These are phyloP conservation scores for Cataglyphis albicans DNA, from an alignment of 2,888 invertebrate species.

Conservation along the genomic window DNA sequence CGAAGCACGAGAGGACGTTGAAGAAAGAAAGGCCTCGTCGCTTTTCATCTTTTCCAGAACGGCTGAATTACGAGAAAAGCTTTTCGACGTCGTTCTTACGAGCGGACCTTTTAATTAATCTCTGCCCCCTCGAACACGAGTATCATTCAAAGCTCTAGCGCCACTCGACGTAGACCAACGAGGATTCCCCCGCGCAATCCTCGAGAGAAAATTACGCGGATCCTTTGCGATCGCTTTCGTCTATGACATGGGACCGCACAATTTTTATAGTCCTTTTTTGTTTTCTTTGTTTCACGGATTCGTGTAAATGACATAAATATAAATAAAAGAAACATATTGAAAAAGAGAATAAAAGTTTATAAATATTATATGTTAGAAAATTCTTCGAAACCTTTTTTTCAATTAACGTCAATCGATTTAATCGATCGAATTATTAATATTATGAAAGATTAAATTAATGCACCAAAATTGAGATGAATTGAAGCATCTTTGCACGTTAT, in stretches of 20 bases:
- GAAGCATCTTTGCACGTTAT: not conserved
- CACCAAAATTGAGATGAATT: not conserved
- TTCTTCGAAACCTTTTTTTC: not conserved
- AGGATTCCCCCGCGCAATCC: slow-evolving; percentile 31
- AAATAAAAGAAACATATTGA: not conserved
- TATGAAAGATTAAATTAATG: not conserved
- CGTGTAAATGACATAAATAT: not conserved
- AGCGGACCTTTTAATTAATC: slow-evolving; percentile 75
- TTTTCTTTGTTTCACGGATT: not conserved
- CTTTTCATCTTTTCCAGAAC: slow-evolving; percentile 26
- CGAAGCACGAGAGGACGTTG: slow-evolving; percentile 23
- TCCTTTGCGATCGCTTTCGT: slow-evolving; percentile 32
- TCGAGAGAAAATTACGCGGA: slow-evolving; percentile 48
- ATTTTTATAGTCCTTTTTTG: not conserved
- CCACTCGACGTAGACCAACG: slow-evolving; percentile 45
- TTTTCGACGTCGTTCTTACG: slow-evolving; percentile 69
- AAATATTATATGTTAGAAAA: not conserved
- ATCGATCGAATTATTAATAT: not conserved
- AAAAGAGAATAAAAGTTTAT: not conserved
- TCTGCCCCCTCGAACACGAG: slow-evolving; percentile 65
- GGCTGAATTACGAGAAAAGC: slow-evolving; percentile 69
- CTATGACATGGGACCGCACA: not conserved
- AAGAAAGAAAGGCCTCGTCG: slow-evolving; percentile 8
- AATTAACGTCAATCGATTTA: not conserved
- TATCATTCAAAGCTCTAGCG: slow-evolving; percentile 63